Percentiles rank a stretch among this genome's conserved stretches.
These are phyloP conservation scores for Diadromus collaris DNA, from an alignment of 2,888 invertebrate genomes.

Conservation along the genomic window DNA sequence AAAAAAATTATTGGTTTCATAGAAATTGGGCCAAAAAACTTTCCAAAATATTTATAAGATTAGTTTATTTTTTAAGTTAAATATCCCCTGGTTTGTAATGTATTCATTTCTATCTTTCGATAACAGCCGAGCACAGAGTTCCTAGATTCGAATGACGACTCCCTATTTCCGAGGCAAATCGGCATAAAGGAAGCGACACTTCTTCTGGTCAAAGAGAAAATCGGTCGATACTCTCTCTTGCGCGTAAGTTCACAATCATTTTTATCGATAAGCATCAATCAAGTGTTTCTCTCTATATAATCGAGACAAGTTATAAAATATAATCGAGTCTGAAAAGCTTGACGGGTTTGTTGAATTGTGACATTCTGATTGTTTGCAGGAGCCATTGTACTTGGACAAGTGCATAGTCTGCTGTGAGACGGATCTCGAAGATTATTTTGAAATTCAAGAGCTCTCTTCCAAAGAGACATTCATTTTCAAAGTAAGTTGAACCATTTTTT, in stretches of 20 bases:
- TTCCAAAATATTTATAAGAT: neutral
- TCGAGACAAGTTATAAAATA: too few species aligned
- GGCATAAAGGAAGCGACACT: conserved; percentile 94
- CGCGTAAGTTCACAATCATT: conserved; percentile 81
- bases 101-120: conserved; percentile 12
- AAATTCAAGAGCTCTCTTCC: conserved; percentile 95
- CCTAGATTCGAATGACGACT: conserved; percentile 84
- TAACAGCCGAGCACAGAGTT: conserved; percentile 86
- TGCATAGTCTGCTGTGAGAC: conserved; percentile 96
- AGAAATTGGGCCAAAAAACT: too few species aligned
- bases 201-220: conserved; percentile 93
- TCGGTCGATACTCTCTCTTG: conserved; percentile 91
- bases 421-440: conserved; percentile 96
- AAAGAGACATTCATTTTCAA: conserved; percentile 97
- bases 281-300: neutral
- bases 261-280: neutral
- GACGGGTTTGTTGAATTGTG: neutral
- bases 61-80: neutral
- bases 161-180: conserved; percentile 86
- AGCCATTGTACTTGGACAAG: conserved; percentile 94
- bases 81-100: conserved; percentile 3
- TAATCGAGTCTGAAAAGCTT: neutral
- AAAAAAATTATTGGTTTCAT: too few species aligned
- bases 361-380: conserved; percentile 79
- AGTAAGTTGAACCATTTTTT: conserved; percentile 81